A percentile compares a stretch with the other conserved stretches of the same genome.
These are phyloP conservation scores for Lepidocyrtinus sp. DNA, from an alignment of 2,888 invertebrate genomes.

Conservation along the genomic window DNA sequence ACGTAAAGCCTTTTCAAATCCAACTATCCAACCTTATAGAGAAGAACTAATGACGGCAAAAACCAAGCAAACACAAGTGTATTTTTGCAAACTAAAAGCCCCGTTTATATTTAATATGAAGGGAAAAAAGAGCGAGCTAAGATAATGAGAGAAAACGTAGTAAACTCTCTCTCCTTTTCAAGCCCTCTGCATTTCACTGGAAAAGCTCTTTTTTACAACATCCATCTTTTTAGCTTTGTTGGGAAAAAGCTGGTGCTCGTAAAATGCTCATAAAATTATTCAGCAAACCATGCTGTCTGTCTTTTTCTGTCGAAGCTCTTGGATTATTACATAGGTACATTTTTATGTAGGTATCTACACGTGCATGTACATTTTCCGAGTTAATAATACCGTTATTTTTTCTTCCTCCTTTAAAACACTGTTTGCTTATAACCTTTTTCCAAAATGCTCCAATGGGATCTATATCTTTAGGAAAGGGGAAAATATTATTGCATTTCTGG, in stretches of 20 bases:
- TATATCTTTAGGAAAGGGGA: background rate
- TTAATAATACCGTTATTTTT: background rate
- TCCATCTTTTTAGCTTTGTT: slow-evolving; percentile 29
- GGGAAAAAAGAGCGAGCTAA: background rate
- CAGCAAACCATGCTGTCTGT: slow-evolving; percentile 49
- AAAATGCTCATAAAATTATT: slow-evolving; percentile 54
- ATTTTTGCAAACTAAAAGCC: background rate
- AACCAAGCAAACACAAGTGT: background rate
- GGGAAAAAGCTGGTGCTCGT: slow-evolving; percentile 51
- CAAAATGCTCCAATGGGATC: slow-evolving; percentile 20
- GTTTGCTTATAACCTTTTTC: background rate
- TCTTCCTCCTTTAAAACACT: background rate
- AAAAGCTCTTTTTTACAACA: background rate
- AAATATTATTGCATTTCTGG: slow-evolving; percentile 4
- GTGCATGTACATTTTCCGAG: background rate
- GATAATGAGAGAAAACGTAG: slow-evolving; percentile 30
- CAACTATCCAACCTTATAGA: background rate
- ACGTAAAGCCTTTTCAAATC: background rate
- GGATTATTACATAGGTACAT: slow-evolving; percentile 31
- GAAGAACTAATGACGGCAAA: background rate
- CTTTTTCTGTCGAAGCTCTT: background rate
- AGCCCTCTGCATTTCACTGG: slow-evolving; percentile 1
- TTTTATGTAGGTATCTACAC: background rate
- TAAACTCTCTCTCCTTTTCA: slow-evolving; percentile 23
- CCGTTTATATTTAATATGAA: background rate